Evolutionary conservation across 1,140 invertebrate species (phyloP).

Genomic region (Phenacoccus solenopsis): DNA sequence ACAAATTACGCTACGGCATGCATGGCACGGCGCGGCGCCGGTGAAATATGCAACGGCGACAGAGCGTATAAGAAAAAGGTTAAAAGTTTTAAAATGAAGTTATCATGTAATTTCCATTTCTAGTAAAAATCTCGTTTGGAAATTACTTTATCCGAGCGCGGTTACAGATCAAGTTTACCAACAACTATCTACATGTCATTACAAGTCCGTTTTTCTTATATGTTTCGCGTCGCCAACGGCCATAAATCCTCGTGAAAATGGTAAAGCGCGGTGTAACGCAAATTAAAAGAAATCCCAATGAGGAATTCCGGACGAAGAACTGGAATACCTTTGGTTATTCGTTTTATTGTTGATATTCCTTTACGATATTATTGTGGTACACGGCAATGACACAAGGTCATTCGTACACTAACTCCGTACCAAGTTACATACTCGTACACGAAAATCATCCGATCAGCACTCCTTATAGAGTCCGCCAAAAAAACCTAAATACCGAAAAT

Average conservation of each 20-base stretch:
- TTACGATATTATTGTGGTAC: background rate
- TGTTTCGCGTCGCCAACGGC: background rate
- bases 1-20: no score
- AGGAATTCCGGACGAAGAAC: background rate
- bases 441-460: no score
- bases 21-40: no score
- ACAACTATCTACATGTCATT: background rate
- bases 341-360: background rate
- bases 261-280: background rate
- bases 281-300: background rate
- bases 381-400: background rate
- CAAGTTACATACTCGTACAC: background rate
- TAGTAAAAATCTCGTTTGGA: background rate
- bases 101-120: background rate
- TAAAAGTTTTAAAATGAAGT: background rate
- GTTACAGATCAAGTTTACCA: background rate
- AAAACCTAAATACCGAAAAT: background rate
- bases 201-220: background rate
- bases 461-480: background rate
- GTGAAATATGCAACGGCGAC: no score
- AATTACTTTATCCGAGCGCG: background rate
- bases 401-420: background rate
- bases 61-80: no score
- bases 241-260: constrained; percentile 1
- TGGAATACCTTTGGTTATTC: background rate